Evolutionary conservation across 2,113 vertebrate species (phyloP).

Genomic region (Stigmatopora argus): DNA sequence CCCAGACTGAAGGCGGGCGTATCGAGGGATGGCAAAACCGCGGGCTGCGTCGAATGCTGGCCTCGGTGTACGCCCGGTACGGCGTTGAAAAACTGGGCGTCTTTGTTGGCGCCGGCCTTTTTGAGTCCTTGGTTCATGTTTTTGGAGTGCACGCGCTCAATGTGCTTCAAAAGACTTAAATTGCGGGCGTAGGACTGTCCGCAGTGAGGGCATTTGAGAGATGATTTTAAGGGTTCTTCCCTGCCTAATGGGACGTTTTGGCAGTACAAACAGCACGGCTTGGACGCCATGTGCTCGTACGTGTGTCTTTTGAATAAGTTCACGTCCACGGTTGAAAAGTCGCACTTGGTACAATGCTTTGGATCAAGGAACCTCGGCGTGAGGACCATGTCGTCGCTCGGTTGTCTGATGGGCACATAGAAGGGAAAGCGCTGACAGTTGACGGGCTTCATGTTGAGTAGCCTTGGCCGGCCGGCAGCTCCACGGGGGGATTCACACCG

Average conservation of each 20-base stretch:
- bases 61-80: conserved; percentile 41
- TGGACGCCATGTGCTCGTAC: conserved; percentile 38
- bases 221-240: conserved; percentile 82
- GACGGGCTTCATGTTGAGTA: conserved; percentile 51
- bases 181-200: conserved; percentile 85
- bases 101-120: conserved; percentile 23
- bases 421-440: conserved; percentile 39
- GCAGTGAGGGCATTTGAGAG: conserved; percentile 82
- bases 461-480: conserved; percentile 26
- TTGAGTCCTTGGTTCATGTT: conserved; percentile 45
- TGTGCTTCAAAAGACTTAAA: conserved; percentile 87
- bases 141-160: conserved; percentile 77
- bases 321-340: conserved; percentile 31
- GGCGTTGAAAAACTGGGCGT: conserved; percentile 37
- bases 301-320: conserved; percentile 41
- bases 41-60: conserved; percentile 20
- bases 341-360: conserved; percentile 55
- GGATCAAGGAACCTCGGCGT: conserved; percentile 22
- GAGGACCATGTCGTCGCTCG: conserved; percentile 17
- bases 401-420: conserved; percentile 23
- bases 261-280: conserved; percentile 68
- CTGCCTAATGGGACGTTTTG: conserved; percentile 80
- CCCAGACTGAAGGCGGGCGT: conserved; percentile 21
- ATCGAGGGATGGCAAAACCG: conserved; percentile 35
- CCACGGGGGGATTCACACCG: neutral